Base-by-base conservation (phyloP, 2,113 vertebrate species). In the Rhipidura dahli region DNA sequence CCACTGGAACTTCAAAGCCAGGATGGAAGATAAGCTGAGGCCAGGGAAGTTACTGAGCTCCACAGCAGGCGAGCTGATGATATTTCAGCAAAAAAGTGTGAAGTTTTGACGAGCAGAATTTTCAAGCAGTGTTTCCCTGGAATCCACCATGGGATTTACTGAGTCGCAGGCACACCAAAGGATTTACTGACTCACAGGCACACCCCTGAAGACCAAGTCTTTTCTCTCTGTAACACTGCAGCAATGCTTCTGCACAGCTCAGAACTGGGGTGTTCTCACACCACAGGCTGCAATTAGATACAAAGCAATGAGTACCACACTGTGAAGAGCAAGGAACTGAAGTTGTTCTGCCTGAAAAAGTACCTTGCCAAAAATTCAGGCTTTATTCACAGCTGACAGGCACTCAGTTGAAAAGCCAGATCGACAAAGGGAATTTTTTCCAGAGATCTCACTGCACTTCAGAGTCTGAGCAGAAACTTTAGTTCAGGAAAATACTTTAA, bases 1-100 rank as follows among this genome's bases (percentile, higher is more conserved):
- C 33, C 23, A 23, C 21, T 8, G 14, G 37, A 11, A 66, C 6
- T 35, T n/a, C 87, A 59, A 21, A 71, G 50, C 14, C 2, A 1
- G 27, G 13, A 0, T 80, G 68, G 45, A 61, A 31, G 30, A 40
- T 11, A 4, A 1, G 4, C 63, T 63, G 39, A 1, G 3, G 18
- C 24, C 33, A 16, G 24, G 26, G 16, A 81, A 64, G 49, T 13
- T 21, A 45, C 44, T 7, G 73, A 89, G 37, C 64, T 60, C 51
- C 71, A 6, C 0, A 2, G 33, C 45, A 64, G 50, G 42, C 16
- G 73, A 59, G 19, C 2, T 2, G 47, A 40, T 47, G 60, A 49
- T 37, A 22, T 24, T 44, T 40, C 54, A 72, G 44, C 23, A 86
- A 75, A 83, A 28, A 50, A 26, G 15, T 24, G 10, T 0, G 1